A percentile compares a stretch with the other conserved stretches of the same genome.
phyloP scores from a whole-genome alignment of 2,113 vertebrate species.

The Sinosuthora webbiana region DNA sequence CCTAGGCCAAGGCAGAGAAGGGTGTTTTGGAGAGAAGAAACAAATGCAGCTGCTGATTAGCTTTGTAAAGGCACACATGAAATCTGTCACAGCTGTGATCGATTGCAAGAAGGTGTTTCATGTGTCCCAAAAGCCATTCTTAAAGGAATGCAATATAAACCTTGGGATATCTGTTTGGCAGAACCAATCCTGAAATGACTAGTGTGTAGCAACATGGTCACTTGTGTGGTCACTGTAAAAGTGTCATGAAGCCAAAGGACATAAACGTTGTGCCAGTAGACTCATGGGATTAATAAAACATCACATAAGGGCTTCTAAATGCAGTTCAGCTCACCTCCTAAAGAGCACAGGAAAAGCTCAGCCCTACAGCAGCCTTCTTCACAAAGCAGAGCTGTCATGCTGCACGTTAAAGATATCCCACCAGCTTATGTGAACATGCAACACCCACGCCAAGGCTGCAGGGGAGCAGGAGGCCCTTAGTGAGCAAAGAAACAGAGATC shows the following conservation, averaged over 20 bases:
- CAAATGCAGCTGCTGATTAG: neutral
- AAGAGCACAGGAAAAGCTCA: neutral
- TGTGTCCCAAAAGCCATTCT: neutral
- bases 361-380: neutral
- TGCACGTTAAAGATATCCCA: neutral
- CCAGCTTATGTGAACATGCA: neutral
- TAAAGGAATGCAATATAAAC: neutral
- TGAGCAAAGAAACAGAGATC: neutral
- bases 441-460: neutral
- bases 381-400: neutral
- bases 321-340: neutral
- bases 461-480: neutral
- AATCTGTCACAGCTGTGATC: neutral
- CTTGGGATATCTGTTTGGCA: neutral
- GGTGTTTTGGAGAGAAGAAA: neutral
- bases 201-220: neutral
- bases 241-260: neutral
- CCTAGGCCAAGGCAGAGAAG: neutral
- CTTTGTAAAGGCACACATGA: neutral
- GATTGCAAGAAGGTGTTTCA: neutral
- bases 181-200: neutral
- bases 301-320: neutral
- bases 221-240: neutral
- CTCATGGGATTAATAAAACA: neutral
- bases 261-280: neutral